Conservation (phyloP, 2,113 vertebrate species). For the Limnothrissa miodon region DNA sequence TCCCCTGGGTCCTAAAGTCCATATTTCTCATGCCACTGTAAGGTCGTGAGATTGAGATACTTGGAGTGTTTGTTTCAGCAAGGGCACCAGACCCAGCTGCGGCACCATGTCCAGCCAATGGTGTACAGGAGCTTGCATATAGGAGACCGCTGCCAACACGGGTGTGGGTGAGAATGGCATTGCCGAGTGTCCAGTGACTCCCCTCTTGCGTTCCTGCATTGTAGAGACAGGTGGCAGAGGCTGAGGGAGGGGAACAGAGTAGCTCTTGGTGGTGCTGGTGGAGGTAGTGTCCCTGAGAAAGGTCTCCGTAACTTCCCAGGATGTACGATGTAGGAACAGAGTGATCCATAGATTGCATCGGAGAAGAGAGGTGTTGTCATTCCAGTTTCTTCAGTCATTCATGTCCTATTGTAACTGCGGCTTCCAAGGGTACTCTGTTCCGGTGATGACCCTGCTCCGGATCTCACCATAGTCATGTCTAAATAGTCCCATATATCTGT, state of each 20-base stretch:
- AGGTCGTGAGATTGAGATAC: neutral
- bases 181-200: neutral
- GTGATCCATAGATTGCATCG: neutral
- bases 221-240: neutral
- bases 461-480: neutral
- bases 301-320: neutral
- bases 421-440: too few relatives aligned
- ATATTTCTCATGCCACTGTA: neutral
- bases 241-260: neutral
- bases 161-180: neutral
- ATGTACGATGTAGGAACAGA: neutral
- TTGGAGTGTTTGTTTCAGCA: neutral
- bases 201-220: neutral
- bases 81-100: neutral
- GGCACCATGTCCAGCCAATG: neutral
- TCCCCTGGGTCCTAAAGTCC: neutral
- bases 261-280: neutral
- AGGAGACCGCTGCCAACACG: neutral
- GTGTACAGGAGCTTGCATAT: neutral
- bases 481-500: neutral
- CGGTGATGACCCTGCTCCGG: too few relatives aligned
- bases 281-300: neutral
- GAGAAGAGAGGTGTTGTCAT: neutral
- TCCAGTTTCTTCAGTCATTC: too few relatives aligned
- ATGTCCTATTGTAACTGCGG: neutral